Percentiles rank a stretch among this genome's conserved stretches.
Conservation (phyloP, 2,888 invertebrate species). For the Frankliniella intonsa region DNA sequence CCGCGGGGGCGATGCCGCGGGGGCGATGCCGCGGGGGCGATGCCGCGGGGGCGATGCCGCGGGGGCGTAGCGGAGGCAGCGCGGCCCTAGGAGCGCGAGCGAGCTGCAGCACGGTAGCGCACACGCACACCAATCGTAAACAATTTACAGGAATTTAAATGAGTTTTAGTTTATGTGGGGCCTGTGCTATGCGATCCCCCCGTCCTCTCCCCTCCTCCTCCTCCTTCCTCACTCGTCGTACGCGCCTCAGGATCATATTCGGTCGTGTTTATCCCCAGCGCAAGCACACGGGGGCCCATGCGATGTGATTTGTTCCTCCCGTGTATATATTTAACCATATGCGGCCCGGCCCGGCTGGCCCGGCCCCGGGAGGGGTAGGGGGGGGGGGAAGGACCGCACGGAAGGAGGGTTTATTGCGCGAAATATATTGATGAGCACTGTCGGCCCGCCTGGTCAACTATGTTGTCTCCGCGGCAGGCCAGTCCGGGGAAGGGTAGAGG, state of each 20-base stretch:
- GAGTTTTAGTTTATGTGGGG: constrained; percentile 23
- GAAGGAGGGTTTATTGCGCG: too few species aligned
- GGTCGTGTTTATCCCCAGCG: not conserved
- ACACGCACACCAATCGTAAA: constrained; percentile 8
- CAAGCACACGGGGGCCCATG: not conserved
- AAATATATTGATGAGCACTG: too few species aligned
- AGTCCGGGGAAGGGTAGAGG: too few species aligned
- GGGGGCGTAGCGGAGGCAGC: not conserved
- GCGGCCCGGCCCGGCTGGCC: not conserved
- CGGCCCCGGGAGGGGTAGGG: too few species aligned
- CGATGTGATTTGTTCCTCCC: constrained; percentile 4
- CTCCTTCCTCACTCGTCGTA: too few species aligned
- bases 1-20: too few species aligned
- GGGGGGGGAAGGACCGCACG: too few species aligned
- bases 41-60: too few species aligned
- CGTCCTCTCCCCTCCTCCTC: not conserved
- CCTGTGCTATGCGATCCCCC: not conserved
- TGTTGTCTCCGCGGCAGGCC: too few species aligned
- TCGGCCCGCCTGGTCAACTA: too few species aligned
- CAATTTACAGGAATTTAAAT: constrained; percentile 24
- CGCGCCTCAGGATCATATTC: not conserved
- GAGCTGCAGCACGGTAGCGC: not conserved
- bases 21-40: too few species aligned
- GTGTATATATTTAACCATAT: not conserved
- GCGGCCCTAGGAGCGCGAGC: too few species aligned